Percentiles rank a stretch among this genome's conserved stretches.
Evolutionary conservation across 23 tunicate genomes (phyloP).

Genomic region (Ciona savignyi): DNA sequence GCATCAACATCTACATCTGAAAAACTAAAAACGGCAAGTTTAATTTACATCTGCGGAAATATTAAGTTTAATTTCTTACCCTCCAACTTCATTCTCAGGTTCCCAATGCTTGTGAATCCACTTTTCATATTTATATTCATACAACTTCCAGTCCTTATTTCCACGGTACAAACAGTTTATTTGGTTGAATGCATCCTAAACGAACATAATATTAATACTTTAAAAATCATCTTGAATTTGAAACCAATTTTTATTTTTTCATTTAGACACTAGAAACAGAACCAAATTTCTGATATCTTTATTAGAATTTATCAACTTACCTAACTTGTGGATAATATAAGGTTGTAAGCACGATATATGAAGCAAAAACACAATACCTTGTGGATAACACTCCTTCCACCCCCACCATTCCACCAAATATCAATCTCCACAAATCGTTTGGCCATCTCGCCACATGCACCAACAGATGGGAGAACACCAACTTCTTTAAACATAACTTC

Average conservation of each 20-base stretch:
- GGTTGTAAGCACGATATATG: too few relatives aligned
- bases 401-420: constrained; percentile 93
- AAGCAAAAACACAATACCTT: constrained; percentile 29
- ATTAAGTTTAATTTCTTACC: constrained; percentile 28
- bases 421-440: constrained; percentile 70
- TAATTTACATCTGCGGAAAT: neutral
- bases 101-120: constrained; percentile 75
- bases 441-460: constrained; percentile 73
- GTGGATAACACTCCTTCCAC: constrained; percentile 54
- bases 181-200: constrained; percentile 82
- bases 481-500: constrained; percentile 54
- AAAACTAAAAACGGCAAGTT: constrained; percentile 17
- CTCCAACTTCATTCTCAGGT: constrained; percentile 62
- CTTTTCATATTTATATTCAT: constrained; percentile 76
- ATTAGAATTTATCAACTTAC: too few relatives aligned
- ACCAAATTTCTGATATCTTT: too few relatives aligned
- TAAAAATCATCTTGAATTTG: neutral
- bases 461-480: constrained; percentile 70
- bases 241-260: neutral
- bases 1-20: constrained; percentile 74
- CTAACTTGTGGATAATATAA: too few relatives aligned
- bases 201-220: neutral
- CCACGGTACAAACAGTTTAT: constrained; percentile 70
- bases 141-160: constrained; percentile 67
- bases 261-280: neutral